Evolutionary conservation across 2,888 invertebrate species (phyloP).

Genomic region (Ceratothoa steindachneri): DNA sequence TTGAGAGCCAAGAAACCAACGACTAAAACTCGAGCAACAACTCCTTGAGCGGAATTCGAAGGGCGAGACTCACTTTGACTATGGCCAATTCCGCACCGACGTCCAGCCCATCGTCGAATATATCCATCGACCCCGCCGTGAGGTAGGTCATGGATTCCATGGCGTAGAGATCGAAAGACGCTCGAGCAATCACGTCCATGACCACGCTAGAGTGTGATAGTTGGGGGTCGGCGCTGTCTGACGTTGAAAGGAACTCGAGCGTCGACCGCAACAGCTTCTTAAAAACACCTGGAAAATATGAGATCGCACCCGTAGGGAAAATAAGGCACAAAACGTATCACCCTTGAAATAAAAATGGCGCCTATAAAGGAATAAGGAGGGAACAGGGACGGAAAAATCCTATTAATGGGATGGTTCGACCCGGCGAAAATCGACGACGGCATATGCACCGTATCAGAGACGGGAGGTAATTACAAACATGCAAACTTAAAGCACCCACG

Average conservation of each 20-base stretch:
- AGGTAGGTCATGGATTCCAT: slow-evolving; percentile 83
- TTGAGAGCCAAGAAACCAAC: not conserved
- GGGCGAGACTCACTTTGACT: slow-evolving; percentile 61
- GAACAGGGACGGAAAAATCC: too few species aligned
- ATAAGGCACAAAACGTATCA: slow-evolving; percentile 4
- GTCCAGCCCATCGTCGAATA: slow-evolving; percentile 72
- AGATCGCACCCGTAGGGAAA: slow-evolving; percentile 9
- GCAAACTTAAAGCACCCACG: too few species aligned
- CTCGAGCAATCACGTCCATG: slow-evolving; percentile 57
- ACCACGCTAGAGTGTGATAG: slow-evolving; percentile 57
- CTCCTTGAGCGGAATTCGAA: not conserved
- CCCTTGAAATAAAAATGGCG: too few species aligned
- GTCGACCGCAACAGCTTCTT: slow-evolving; percentile 58
- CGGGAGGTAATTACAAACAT: too few species aligned
- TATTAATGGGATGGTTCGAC: too few species aligned
- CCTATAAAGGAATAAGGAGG: too few species aligned
- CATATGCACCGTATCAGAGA: too few species aligned
- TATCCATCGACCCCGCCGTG: slow-evolving; percentile 73
- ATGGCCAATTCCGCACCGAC: slow-evolving; percentile 72
- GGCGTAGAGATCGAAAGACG: slow-evolving; percentile 63
- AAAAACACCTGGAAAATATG: slow-evolving; percentile 56
- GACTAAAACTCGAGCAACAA: not conserved
- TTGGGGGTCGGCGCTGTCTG: slow-evolving; percentile 57
- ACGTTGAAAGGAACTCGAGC: slow-evolving; percentile 58
- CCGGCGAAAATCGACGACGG: too few species aligned